Base-by-base conservation (phyloP, 2,888 invertebrate genomes). In the Drosophila acutilabella region DNA sequence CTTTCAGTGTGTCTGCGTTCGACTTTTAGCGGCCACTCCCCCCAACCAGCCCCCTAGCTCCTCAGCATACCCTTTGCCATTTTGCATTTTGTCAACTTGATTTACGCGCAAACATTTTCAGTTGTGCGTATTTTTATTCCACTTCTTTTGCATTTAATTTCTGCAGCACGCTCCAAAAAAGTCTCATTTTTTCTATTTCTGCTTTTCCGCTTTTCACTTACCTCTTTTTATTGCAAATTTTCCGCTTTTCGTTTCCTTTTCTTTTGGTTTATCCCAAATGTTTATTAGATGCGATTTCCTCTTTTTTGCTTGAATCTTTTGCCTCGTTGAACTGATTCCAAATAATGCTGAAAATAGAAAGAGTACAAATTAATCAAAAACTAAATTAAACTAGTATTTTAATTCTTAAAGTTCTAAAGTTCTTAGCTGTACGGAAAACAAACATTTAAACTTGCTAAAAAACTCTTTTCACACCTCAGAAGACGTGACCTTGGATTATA, bases 1-100 rank as follows among this genome's bases (percentile, higher is more conserved):
- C 33, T 53, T 48, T 66, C n/a, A 56, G 42, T 56, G 18, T 61
- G 40, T 61, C 26, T 51, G 40, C 68, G 64, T 70, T 64, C 66
- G 58, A 62, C 52, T 72, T 41, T 47, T 56, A 30, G 8, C 64
- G 65, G 51, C 23, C 18, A 14, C 45, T 38, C 58, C 52, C n/a
- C 40, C 20, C 26, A 14, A 14, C 2, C 33, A 13, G 1, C 18
- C 18, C 18, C 52, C n/a, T n/a, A n/a, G n/a, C n/a, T n/a, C n/a
- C 50, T 16, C 11, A 38, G 5, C 4, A n/a, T 11, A 47, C 48
- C 45, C 13, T 56, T 62, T 45, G 59, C 38, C 61, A 50, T 62
- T 80, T 78, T 71, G 71, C 73, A 73, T 86, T 84, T 83, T 83
- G 87, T 83, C 87, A 88, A 88, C 77, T 78, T 82, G 88, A 85